phyloP scores from a whole-genome alignment of 2,888 invertebrate genomes.

The Epicampocera succincta region DNA sequence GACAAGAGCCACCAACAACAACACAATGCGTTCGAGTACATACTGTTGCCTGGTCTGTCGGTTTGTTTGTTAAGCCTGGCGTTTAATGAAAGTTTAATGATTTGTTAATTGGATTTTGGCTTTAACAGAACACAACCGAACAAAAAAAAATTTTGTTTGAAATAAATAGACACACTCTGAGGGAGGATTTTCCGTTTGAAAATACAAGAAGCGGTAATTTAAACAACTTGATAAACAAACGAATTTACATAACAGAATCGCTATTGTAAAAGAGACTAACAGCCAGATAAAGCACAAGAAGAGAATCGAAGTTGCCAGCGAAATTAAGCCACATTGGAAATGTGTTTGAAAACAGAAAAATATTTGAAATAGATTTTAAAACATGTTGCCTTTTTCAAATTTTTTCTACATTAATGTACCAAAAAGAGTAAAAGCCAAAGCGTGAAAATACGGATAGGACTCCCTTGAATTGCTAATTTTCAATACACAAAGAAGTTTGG shows the following conservation, averaged over 20 bases:
- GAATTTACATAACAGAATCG: slow-evolving; percentile 50
- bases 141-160: neutral
- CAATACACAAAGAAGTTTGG: no score
- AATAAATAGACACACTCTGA: slow-evolving; percentile 26
- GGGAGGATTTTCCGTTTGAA: slow-evolving; percentile 37
- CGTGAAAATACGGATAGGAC: no score
- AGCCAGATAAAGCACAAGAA: neutral
- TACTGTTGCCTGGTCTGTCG: neutral
- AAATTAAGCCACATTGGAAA: no score
- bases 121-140: slow-evolving; percentile 67
- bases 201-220: slow-evolving; percentile 38
- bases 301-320: no score
- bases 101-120: slow-evolving; percentile 82
- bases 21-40: slow-evolving; percentile 17
- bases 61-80: slow-evolving; percentile 73
- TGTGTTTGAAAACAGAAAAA: no score
- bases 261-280: neutral
- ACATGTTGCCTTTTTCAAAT: no score
- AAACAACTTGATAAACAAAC: slow-evolving; percentile 56
- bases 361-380: no score
- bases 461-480: no score
- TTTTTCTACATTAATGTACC: no score
- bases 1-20: slow-evolving; percentile 12
- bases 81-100: slow-evolving; percentile 82
- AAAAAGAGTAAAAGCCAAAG: no score